A percentile compares a stretch with the other conserved stretches of the same genome.
phyloP scores from a whole-genome alignment of 2,797 vertebrate genomes.

The Scolopax bukidnonensis region DNA sequence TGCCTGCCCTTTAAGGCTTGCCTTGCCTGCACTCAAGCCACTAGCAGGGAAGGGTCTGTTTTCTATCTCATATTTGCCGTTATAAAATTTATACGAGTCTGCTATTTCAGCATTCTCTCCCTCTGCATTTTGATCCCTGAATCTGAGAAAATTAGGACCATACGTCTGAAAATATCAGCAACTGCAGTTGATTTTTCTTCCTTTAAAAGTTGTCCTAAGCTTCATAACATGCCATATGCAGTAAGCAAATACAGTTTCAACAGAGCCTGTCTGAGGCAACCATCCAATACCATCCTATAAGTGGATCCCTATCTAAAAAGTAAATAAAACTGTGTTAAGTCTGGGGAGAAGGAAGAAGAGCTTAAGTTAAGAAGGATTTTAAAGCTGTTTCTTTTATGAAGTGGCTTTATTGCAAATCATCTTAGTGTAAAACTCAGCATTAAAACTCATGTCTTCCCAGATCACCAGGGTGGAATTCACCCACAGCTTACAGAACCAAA shows the following conservation, averaged over 20 bases:
- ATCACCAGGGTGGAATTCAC: not conserved
- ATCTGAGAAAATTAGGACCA: not conserved
- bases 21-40: not conserved
- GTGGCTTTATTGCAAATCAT: conserved; percentile 4
- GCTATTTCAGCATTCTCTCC: not conserved
- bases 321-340: conserved; percentile 19
- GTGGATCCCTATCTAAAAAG: not conserved
- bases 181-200: not conserved
- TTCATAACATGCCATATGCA: not conserved
- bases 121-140: not conserved
- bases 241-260: not conserved
- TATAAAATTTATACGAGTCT: not conserved
- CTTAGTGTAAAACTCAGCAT: not conserved
- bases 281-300: not conserved
- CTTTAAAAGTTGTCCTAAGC: not conserved
- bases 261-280: not conserved
- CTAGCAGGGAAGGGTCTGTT: not conserved
- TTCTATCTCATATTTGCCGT: not conserved
- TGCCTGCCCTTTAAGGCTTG: not conserved
- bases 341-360: not conserved
- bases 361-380: conserved; percentile 25
- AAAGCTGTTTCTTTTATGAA: conserved; percentile 38
- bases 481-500: not conserved
- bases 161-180: not conserved
- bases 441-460: not conserved